These are phyloP conservation scores for Zosterops japonicus DNA, from an alignment of 2,113 vertebrate species.

Conservation along the genomic window DNA sequence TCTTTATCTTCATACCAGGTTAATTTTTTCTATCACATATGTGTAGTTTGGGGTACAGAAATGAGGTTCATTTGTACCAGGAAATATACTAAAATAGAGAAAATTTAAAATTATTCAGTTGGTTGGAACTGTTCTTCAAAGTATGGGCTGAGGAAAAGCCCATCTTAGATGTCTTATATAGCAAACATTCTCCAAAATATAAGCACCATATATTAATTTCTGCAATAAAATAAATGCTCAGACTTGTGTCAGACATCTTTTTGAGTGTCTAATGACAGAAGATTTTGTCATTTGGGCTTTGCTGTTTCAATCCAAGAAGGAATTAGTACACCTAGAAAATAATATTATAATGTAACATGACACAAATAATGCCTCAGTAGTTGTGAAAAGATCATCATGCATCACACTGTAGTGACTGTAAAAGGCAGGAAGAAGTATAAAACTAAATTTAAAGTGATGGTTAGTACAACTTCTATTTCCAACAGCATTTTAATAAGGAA, in stretches of 20 bases:
- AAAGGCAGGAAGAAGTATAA: neutral
- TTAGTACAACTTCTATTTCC: conserved; percentile 17
- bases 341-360: neutral
- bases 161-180: neutral
- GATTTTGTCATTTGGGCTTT: neutral
- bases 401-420: neutral
- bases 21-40: neutral
- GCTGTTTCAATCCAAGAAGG: neutral
- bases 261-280: neutral
- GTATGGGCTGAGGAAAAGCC: neutral
- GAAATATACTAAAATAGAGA: neutral
- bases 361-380: neutral
- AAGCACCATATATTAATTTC: neutral
- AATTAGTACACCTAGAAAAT: conserved; percentile 13
- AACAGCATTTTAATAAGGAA: neutral
- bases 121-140: neutral
- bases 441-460: neutral
- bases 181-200: neutral
- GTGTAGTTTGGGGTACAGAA: neutral
- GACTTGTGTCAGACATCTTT: neutral
- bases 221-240: neutral
- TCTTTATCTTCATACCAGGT: neutral
- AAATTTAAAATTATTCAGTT: neutral
- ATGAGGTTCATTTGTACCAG: neutral
- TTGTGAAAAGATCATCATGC: neutral